These are phyloP conservation scores for Ectropis crepuscularia DNA, from an alignment of 2,888 invertebrate species.

Conservation along the genomic window DNA sequence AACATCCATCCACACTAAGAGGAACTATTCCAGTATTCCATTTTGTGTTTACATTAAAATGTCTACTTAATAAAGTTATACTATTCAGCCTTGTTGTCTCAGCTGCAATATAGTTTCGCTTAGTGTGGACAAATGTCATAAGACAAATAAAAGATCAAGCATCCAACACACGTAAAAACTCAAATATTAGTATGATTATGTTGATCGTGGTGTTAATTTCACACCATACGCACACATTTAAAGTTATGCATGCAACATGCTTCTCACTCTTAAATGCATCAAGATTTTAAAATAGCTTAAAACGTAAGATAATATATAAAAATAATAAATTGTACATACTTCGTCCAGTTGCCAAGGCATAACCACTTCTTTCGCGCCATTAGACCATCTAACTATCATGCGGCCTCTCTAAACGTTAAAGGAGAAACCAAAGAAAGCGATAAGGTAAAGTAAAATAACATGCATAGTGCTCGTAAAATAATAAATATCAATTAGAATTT, in stretches of 20 bases:
- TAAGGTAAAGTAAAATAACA: constrained; percentile 70
- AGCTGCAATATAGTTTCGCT: no score
- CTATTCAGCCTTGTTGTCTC: no score
- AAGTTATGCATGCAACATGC: background rate
- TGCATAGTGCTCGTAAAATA: constrained; percentile 55
- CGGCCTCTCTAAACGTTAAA: constrained; percentile 76
- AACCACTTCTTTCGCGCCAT: constrained; percentile 79
- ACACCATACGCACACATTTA: background rate
- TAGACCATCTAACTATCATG: constrained; percentile 84
- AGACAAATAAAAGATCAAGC: background rate
- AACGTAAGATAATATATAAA: constrained; percentile 48
- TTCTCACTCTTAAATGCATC: background rate
- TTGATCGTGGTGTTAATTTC: background rate
- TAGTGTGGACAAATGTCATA: no score
- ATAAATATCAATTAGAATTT: background rate
- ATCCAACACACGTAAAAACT: background rate
- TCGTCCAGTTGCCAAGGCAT: constrained; percentile 82
- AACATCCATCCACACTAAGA: no score
- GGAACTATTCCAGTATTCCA: no score
- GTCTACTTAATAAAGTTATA: no score
- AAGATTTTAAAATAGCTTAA: background rate
- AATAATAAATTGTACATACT: constrained; percentile 67
- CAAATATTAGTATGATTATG: background rate
- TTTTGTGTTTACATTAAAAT: no score
- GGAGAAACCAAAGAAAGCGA: constrained; percentile 72